phyloP scores from a whole-genome alignment of 2,797 vertebrate species.

The Alectoris magna region DNA sequence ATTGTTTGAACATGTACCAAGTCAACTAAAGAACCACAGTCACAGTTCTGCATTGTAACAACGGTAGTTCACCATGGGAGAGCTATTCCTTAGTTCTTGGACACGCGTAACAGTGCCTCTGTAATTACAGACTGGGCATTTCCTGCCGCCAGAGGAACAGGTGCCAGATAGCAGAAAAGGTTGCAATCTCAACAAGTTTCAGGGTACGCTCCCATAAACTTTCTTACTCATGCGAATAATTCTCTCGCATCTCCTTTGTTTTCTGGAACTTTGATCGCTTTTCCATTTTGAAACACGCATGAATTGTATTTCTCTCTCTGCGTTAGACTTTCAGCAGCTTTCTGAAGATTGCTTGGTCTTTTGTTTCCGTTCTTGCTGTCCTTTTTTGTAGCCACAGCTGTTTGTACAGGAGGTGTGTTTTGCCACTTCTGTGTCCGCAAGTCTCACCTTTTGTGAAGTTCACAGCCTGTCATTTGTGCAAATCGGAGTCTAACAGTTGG shows the following conservation, averaged over 20 bases:
- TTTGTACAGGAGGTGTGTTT: conserved; percentile 25
- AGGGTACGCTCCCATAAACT: background rate
- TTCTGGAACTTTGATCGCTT: background rate
- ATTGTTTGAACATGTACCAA: background rate
- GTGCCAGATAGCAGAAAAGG: background rate
- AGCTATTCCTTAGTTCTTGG: background rate
- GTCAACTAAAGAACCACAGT: background rate
- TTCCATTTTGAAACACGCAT: background rate
- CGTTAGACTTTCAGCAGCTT: background rate
- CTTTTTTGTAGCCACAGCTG: background rate
- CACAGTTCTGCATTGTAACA: fast-evolving
- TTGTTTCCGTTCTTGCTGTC: background rate
- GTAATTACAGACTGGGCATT: background rate
- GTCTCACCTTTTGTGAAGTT: conserved; percentile 20
- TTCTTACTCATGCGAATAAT: background rate
- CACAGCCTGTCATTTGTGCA: background rate
- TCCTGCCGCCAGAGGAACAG: background rate
- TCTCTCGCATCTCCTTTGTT: background rate
- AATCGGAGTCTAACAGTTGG: conserved; percentile 14
- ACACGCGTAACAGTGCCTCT: background rate
- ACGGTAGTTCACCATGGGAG: background rate
- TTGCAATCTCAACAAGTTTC: background rate
- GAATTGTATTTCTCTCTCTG: background rate
- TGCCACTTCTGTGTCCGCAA: conserved; percentile 10
- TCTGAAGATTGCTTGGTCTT: background rate